A percentile compares a stretch with the other conserved stretches of the same genome.
Conservation (phyloP, 2,113 vertebrate genomes). For the Cheirogaleus medius region DNA sequence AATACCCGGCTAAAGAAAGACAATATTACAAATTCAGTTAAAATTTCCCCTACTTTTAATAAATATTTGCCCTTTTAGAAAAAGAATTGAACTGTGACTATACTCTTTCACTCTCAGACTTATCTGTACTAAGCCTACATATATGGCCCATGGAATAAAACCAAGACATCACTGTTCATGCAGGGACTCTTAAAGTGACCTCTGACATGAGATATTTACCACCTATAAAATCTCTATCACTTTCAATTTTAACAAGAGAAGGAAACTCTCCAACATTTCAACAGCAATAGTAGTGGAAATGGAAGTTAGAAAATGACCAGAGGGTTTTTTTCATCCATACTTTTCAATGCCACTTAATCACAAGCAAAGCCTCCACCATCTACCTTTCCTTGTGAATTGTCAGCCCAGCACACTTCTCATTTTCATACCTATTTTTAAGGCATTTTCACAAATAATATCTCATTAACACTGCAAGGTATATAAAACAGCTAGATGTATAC, state of each 20-base stretch:
- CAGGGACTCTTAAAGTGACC: background rate
- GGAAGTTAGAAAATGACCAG: constrained; percentile 35
- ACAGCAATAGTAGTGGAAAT: constrained; percentile 38
- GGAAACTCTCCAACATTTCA: constrained; percentile 42
- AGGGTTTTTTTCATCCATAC: background rate
- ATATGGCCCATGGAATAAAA: background rate
- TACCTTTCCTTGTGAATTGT: background rate
- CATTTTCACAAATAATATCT: constrained; percentile 50
- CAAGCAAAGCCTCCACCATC: background rate
- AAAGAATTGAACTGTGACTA: background rate
- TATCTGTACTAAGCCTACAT: background rate
- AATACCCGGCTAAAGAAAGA: background rate
- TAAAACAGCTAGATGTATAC: constrained; percentile 5
- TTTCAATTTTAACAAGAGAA: constrained; percentile 43
- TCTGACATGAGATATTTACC: constrained; percentile 21
- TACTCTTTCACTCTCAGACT: background rate
- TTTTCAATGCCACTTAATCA: constrained; percentile 23
- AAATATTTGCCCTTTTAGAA: background rate
- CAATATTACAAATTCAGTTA: constrained; percentile 38
- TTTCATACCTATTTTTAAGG: constrained; percentile 25
- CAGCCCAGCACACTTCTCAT: background rate
- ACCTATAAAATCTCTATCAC: background rate
- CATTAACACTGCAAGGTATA: background rate
- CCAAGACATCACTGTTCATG: constrained; percentile 31
- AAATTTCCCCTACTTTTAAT: background rate